Evolutionary conservation across 2,797 vertebrate species (phyloP).

Genomic region (Pelobates cultripes): DNA sequence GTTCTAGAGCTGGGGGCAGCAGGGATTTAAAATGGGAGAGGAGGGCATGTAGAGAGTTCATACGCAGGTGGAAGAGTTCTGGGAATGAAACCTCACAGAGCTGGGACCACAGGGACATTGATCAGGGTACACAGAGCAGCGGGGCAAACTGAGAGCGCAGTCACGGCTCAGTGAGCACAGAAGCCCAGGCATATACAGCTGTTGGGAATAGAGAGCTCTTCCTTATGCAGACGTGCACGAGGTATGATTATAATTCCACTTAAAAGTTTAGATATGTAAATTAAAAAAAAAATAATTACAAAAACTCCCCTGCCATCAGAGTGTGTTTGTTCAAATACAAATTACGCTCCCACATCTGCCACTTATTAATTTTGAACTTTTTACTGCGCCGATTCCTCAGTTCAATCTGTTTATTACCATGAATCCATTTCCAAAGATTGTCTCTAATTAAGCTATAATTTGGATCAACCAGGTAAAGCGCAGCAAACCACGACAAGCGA

Average conservation of each 20-base stretch:
- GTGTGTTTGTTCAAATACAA: slow-evolving; percentile 58
- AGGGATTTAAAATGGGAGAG: too few species aligned
- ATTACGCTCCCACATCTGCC: slow-evolving; percentile 57
- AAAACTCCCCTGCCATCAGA: slow-evolving; percentile 57
- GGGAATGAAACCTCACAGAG: not conserved
- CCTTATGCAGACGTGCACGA: slow-evolving; percentile 48
- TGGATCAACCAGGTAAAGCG: slow-evolving; percentile 53
- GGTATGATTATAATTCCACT: slow-evolving; percentile 57
- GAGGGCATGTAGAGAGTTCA: too few species aligned
- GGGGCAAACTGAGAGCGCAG: not conserved
- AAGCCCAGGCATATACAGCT: slow-evolving; percentile 42
- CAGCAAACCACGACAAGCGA: slow-evolving; percentile 33
- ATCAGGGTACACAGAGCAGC: not conserved
- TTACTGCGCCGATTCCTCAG: slow-evolving; percentile 54
- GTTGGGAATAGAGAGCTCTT: slow-evolving; percentile 51
- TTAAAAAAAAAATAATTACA: slow-evolving; percentile 57
- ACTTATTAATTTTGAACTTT: slow-evolving; percentile 58
- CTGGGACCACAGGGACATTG: not conserved
- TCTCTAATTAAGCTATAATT: slow-evolving; percentile 58
- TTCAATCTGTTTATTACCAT: slow-evolving; percentile 58
- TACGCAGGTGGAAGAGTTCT: not conserved
- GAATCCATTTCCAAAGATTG: slow-evolving; percentile 57
- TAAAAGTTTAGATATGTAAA: slow-evolving; percentile 58
- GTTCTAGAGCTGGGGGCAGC: too few species aligned
- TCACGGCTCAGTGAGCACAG: slow-evolving; percentile 39